These are phyloP conservation scores for Elysia crispata DNA, from an alignment of 2,888 invertebrate genomes.

Conservation along the genomic window DNA sequence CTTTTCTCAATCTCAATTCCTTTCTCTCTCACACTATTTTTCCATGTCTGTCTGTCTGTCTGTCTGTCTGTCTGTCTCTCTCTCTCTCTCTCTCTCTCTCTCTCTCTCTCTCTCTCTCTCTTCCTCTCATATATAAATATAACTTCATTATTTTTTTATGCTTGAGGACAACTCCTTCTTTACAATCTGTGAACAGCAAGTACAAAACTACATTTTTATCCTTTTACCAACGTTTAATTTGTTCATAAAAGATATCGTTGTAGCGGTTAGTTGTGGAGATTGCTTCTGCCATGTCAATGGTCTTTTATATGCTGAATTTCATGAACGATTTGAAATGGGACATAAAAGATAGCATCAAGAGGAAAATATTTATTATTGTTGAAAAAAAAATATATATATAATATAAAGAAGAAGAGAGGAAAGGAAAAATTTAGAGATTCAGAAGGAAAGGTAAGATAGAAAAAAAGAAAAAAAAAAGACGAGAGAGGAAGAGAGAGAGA, in stretches of 20 bases:
- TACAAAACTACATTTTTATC: background rate
- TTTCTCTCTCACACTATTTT: slow-evolving; percentile 27
- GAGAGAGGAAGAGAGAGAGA: too few relatives aligned
- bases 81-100: slow-evolving; percentile 9
- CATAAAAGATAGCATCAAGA: too few relatives aligned
- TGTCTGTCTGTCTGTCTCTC: background rate
- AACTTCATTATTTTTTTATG: background rate
- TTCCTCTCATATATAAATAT: background rate
- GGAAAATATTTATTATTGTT: too few relatives aligned
- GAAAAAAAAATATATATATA: too few relatives aligned
- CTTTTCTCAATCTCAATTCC: slow-evolving; percentile 25
- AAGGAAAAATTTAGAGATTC: too few relatives aligned
- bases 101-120: slow-evolving; percentile 9
- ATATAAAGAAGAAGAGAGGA: too few relatives aligned
- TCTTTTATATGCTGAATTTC: background rate
- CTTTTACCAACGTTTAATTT: background rate
- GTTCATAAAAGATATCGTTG: background rate
- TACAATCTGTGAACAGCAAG: background rate
- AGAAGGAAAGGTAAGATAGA: too few relatives aligned
- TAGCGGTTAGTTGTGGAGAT: background rate
- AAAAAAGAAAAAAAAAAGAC: too few relatives aligned
- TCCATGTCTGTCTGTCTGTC: slow-evolving; percentile 10
- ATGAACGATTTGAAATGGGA: too few relatives aligned
- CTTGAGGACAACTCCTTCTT: background rate
- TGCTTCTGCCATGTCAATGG: background rate